Evolutionary conservation across 92 coral and sea anemone species (phyloP).

Genomic region (Bergia puertoricense): DNA sequence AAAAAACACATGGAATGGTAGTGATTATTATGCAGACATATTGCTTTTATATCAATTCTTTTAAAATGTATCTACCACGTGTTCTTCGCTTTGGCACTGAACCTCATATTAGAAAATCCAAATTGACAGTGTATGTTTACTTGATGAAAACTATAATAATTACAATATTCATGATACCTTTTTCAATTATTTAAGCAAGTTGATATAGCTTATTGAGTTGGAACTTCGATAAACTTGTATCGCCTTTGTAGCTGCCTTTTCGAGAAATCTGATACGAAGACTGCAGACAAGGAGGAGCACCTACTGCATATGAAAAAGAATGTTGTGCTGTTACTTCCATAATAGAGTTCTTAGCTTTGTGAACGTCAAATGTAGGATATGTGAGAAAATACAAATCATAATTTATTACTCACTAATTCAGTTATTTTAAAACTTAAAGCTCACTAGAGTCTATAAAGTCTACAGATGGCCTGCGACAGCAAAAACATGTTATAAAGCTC

Average conservation of each 20-base stretch:
- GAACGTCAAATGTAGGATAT: not conserved
- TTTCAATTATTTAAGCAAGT: not conserved
- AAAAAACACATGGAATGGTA: not conserved
- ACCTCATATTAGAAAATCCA: not conserved
- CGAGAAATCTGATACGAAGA: not conserved
- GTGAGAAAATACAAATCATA: not conserved
- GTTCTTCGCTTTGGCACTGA: not conserved
- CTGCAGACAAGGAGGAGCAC: not conserved
- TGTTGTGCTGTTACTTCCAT: not conserved
- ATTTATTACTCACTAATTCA: too few species aligned
- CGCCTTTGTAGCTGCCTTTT: too few species aligned
- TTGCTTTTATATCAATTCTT: not conserved
- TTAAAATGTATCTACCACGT: not conserved
- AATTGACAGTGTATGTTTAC: not conserved
- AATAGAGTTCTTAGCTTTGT: too few species aligned
- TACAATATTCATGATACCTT: not conserved
- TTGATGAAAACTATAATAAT: not conserved
- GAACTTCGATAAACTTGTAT: too few species aligned
- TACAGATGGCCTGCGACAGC: not conserved
- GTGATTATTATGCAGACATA: not conserved
- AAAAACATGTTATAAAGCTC: not conserved
- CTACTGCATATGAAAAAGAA: not conserved
- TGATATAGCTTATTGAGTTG: too few species aligned
- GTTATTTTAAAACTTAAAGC: too few species aligned
- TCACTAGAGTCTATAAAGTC: not conserved